Conservation (phyloP, 2,888 invertebrate species). For the Lissocephala sabroskyi region DNA sequence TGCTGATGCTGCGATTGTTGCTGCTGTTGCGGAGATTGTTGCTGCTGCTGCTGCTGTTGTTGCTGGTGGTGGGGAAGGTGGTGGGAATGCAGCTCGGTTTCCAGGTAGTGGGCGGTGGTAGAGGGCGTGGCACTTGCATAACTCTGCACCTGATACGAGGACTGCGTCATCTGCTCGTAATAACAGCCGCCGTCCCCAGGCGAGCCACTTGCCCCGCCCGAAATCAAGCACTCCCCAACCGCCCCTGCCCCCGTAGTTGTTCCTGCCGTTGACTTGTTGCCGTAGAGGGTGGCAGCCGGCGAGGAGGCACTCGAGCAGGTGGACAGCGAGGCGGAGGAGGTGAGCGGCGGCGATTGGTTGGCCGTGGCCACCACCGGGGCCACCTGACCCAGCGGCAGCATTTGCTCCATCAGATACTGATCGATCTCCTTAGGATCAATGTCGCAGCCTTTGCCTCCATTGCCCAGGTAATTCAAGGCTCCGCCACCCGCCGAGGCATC, state of each 20-base stretch:
- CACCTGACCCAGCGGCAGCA: slow-evolving; percentile 62
- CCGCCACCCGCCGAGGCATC: slow-evolving; percentile 30
- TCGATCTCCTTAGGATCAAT: slow-evolving; percentile 72
- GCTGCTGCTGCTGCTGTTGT: slow-evolving; percentile 24
- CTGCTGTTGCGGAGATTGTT: slow-evolving; percentile 38
- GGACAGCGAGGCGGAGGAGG: slow-evolving; percentile 54
- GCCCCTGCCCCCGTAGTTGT: slow-evolving; percentile 18
- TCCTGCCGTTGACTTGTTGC: slow-evolving; percentile 7
- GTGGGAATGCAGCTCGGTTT: slow-evolving; percentile 10
- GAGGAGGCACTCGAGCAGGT: slow-evolving; percentile 54
- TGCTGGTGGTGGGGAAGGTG: slow-evolving; percentile 13
- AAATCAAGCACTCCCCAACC: slow-evolving; percentile 5
- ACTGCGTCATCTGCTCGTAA: slow-evolving; percentile 27
- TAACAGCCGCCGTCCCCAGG: slow-evolving; percentile 4
- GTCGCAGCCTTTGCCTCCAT: slow-evolving; percentile 38
- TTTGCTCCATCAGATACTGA: slow-evolving; percentile 72
- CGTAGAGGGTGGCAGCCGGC: slow-evolving; percentile 6
- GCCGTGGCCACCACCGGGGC: slow-evolving; percentile 18
- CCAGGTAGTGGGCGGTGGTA: slow-evolving; percentile 14
- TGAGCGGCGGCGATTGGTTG: slow-evolving; percentile 46
- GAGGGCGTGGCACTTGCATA: slow-evolving; percentile 5
- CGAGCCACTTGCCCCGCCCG: slow-evolving; percentile 21
- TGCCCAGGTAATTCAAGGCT: slow-evolving; percentile 68
- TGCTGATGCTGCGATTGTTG: slow-evolving; percentile 48
- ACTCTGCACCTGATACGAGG: not conserved